Evolutionary conservation across 2,113 vertebrate species (phyloP).

Genomic region (Amia ocellicauda): DNA sequence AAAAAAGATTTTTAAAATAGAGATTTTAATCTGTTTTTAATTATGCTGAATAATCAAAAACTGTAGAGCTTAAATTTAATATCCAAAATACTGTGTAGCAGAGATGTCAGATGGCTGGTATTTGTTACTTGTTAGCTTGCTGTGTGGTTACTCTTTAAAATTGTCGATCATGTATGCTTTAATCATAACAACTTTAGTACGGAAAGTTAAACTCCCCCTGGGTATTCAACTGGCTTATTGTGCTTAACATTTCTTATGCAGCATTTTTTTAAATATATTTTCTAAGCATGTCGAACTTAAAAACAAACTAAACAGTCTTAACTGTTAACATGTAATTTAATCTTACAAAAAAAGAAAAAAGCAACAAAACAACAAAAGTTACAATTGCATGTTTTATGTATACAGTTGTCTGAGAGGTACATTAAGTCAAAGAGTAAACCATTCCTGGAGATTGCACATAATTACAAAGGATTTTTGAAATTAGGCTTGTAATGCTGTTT

Average conservation of each 20-base stretch:
- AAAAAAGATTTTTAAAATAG: too few species aligned
- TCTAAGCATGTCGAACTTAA: too few species aligned
- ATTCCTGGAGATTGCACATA: constrained; percentile 49
- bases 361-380: constrained; percentile 55
- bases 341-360: constrained; percentile 33
- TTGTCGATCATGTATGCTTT: constrained; percentile 3
- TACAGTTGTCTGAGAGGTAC: constrained; percentile 45
- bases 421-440: constrained; percentile 47
- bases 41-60: too few species aligned
- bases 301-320: too few species aligned
- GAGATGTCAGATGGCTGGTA: neutral
- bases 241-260: neutral
- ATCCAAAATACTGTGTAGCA: neutral
- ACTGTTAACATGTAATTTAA: neutral
- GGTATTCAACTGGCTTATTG: constrained; percentile 4
- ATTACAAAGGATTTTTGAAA: constrained; percentile 58
- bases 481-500: constrained; percentile 60
- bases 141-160: constrained; percentile 2
- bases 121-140: neutral
- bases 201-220: neutral
- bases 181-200: neutral
- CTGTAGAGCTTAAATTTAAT: too few species aligned
- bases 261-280: too few species aligned
- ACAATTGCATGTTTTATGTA: constrained; percentile 54
- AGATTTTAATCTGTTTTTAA: too few species aligned